Percentiles rank a stretch among this genome's conserved stretches.
phyloP scores from a whole-genome alignment of 1,140 invertebrate genomes.

The Bombus sylvicola region DNA sequence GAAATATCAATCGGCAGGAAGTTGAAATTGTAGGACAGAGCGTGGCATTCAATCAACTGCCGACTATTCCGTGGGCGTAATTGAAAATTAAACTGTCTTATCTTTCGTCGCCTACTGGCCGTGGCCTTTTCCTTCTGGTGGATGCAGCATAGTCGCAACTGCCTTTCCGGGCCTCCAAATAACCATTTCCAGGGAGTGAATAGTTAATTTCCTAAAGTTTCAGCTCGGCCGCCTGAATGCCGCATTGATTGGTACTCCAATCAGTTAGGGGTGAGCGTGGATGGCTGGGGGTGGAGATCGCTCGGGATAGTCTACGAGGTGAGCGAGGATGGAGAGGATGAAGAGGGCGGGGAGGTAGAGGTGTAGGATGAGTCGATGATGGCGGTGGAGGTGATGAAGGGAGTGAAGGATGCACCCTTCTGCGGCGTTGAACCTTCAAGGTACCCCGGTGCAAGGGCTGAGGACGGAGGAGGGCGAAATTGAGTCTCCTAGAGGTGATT shows the following conservation, averaged over 20 bases:
- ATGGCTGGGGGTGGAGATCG: conserved; percentile 54
- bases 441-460: conserved; percentile 44
- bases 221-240: conserved; percentile 79
- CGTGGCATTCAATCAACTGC: conserved; percentile 28
- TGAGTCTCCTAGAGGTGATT: conserved; percentile 78
- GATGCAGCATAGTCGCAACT: conserved; percentile 59
- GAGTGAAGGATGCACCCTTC: conserved; percentile 66
- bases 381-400: conserved; percentile 58
- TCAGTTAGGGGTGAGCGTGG: conserved; percentile 77
- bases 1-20: background rate
- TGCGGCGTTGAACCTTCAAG: conserved; percentile 72
- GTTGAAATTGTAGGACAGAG: conserved; percentile 10
- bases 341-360: background rate
- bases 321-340: conserved; percentile 1
- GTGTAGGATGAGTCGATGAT: conserved; percentile 41
- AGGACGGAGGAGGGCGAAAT: conserved; percentile 61
- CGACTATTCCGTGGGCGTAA: conserved; percentile 64
- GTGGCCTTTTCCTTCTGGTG: conserved; percentile 38
- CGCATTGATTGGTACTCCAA: conserved; percentile 83
- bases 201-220: conserved; percentile 83
- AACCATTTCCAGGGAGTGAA: conserved; percentile 81
- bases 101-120: conserved; percentile 65
- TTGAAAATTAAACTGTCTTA: conserved; percentile 82
- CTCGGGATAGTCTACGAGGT: conserved; percentile 53
- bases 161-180: conserved; percentile 78